phyloP scores from a whole-genome alignment of 2,113 vertebrate genomes.

The Corythornis vintsioides region DNA sequence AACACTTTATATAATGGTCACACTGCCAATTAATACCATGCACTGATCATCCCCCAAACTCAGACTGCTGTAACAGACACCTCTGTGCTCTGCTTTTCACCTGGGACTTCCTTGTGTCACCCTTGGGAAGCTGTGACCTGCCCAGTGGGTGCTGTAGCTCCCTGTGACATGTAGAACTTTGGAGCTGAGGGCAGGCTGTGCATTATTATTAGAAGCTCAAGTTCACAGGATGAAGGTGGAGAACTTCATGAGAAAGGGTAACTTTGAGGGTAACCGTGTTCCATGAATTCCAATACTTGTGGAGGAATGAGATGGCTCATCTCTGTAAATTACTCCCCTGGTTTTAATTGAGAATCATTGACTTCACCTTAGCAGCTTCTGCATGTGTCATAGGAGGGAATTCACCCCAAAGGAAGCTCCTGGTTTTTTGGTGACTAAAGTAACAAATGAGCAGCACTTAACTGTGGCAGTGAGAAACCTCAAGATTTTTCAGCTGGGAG shows the following conservation, averaged over 20 bases:
- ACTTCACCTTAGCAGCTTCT: neutral
- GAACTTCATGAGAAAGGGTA: neutral
- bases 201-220: neutral
- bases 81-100: neutral
- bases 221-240: neutral
- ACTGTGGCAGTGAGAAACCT: neutral
- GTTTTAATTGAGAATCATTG: neutral
- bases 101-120: neutral
- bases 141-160: neutral
- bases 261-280: neutral
- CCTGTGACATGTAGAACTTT: neutral
- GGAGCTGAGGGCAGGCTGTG: neutral
- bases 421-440: neutral
- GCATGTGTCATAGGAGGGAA: neutral
- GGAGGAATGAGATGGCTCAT: neutral
- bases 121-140: neutral
- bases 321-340: neutral
- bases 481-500: neutral
- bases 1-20: constrained; percentile 23
- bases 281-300: neutral
- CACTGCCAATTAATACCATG: neutral
- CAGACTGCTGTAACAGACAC: accelerated
- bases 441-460: neutral
- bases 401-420: neutral
- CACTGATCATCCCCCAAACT: accelerated